phyloP scores from a whole-genome alignment of 2,113 vertebrate species.

The Cyanoramphus novaezelandiae region DNA sequence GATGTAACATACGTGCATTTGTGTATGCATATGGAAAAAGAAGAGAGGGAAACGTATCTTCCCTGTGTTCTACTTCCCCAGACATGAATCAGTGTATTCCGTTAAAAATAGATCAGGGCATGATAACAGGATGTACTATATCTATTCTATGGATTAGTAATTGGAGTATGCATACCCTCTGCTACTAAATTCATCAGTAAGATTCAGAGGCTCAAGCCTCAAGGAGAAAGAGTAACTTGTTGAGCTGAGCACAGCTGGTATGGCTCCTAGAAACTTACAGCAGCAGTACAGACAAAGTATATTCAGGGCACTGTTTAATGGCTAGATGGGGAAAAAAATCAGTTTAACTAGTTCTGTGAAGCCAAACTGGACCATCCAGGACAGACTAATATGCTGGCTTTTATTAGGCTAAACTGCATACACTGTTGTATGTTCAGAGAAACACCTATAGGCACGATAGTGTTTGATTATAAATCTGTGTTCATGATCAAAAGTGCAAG shows the following conservation, averaged over 20 bases:
- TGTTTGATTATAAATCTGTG: background rate
- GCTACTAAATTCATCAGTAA: background rate
- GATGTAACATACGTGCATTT: background rate
- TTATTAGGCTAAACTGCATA: background rate
- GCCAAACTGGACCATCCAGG: background rate
- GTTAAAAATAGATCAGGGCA: background rate
- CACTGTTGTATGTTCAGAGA: background rate
- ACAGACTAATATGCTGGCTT: background rate
- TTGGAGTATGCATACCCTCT: background rate
- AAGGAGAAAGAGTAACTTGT: background rate
- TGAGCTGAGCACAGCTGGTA: background rate
- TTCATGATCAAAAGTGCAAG: background rate
- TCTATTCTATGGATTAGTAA: background rate
- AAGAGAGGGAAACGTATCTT: background rate
- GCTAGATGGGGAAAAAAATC: background rate
- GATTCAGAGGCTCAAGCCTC: background rate
- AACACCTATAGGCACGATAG: background rate
- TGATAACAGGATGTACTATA: background rate
- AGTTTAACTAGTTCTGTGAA: background rate
- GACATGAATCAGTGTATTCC: background rate
- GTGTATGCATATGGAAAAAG: background rate
- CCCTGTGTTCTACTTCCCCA: accelerated
- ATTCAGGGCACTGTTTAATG: background rate
- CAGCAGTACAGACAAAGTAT: background rate
- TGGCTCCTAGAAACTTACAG: background rate